phyloP scores from a whole-genome alignment of 2,113 vertebrate genomes.

The Microtus richardsoni region DNA sequence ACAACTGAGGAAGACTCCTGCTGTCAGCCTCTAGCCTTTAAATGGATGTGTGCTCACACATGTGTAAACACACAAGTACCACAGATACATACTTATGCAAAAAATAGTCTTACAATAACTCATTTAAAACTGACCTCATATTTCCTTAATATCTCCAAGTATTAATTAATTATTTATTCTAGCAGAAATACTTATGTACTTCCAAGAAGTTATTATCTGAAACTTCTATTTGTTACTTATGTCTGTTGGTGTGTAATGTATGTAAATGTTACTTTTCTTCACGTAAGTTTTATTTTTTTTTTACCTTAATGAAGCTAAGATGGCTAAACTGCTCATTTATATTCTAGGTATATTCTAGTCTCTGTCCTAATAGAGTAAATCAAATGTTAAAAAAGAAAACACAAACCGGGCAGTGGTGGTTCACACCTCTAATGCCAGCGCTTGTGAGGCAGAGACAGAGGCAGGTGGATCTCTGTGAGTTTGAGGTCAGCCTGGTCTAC shows the following conservation, averaged over 20 bases:
- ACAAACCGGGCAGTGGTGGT: no score
- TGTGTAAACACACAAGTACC: not conserved
- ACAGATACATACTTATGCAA: not conserved
- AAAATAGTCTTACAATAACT: not conserved
- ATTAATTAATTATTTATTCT: conserved; percentile 44
- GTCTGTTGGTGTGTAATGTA: not conserved
- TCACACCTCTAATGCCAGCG: no score
- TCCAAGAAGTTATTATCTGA: conserved; percentile 26
- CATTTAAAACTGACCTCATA: conserved; percentile 45
- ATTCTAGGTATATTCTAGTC: not conserved
- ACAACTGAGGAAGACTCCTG: no score
- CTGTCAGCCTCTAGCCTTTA: not conserved
- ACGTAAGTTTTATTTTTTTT: conserved; percentile 36
- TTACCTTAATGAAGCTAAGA: conserved; percentile 35
- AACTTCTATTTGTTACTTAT: conserved; percentile 14
- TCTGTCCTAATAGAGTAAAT: not conserved
- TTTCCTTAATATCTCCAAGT: conserved; percentile 42
- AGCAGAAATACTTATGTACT: conserved; percentile 28
- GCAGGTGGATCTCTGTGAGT: no score
- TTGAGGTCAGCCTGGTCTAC: no score
- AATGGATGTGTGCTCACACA: not conserved
- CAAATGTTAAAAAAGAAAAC: conserved; percentile 23
- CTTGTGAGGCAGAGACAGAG: no score
- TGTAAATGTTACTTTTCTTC: conserved; percentile 43
- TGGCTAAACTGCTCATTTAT: not conserved